Evolutionary conservation across 2,888 invertebrate species (phyloP).

Genomic region (Marronus borbonicus): DNA sequence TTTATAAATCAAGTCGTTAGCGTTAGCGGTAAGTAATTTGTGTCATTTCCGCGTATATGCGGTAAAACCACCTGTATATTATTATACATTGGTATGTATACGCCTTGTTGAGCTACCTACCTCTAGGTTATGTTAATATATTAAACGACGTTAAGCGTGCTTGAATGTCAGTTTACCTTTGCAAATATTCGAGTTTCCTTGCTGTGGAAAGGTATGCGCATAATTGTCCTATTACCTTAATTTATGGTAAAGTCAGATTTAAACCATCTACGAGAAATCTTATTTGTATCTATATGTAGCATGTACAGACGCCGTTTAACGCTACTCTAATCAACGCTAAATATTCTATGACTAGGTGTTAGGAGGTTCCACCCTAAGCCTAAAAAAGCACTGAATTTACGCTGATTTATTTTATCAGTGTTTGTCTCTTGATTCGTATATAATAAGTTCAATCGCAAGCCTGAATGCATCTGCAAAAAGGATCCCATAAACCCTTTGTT

Average conservation of each 20-base stretch:
- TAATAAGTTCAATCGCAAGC: too few species aligned
- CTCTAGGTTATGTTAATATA: conserved; percentile 18
- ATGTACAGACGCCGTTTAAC: too few species aligned
- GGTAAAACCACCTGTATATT: conserved; percentile 22
- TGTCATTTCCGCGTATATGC: conserved; percentile 29
- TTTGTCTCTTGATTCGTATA: too few species aligned
- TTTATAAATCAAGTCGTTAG: conserved; percentile 25
- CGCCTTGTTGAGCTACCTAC: neutral
- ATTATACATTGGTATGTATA: conserved; percentile 9
- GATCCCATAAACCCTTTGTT: too few species aligned
- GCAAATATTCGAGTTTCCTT: conserved; percentile 3
- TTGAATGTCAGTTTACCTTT: conserved; percentile 5
- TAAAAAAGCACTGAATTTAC: too few species aligned
- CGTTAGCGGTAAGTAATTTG: conserved; percentile 20
- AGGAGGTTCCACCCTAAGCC: too few species aligned
- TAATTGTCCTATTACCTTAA: neutral
- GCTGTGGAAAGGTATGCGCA: neutral
- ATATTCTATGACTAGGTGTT: too few species aligned
- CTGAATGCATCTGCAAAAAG: too few species aligned
- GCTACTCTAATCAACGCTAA: too few species aligned
- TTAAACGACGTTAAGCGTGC: conserved; percentile 19
- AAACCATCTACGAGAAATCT: neutral
- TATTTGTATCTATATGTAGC: neutral
- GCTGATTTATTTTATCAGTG: too few species aligned
- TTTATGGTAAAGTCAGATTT: neutral